phyloP scores from a whole-genome alignment of 2,888 invertebrate genomes.

The Sipha maydis region DNA sequence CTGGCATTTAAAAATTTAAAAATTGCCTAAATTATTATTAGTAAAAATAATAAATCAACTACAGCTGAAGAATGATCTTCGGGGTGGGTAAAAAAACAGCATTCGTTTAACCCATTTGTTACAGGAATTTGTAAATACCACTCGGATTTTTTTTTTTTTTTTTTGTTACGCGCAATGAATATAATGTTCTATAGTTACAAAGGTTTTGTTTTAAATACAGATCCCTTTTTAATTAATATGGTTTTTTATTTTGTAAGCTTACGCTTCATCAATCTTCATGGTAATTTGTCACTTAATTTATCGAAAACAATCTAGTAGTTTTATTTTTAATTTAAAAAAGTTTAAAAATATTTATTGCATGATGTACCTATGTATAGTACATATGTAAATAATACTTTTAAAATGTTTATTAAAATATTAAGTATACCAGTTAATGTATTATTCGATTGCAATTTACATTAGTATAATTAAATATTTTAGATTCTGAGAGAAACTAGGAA shows the following conservation, averaged over 20 bases:
- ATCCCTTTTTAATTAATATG: slow-evolving; percentile 36
- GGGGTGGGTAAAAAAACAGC: not conserved
- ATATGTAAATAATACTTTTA: not conserved
- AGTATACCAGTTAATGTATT: not conserved
- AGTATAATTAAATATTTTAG: too few species aligned
- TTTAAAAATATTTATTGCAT: slow-evolving; percentile 19
- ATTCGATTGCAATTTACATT: too few species aligned
- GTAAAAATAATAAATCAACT: not conserved
- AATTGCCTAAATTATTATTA: not conserved
- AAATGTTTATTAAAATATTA: not conserved
- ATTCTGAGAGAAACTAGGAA: too few species aligned
- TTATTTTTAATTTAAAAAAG: slow-evolving; percentile 8
- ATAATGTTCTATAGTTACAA: not conserved
- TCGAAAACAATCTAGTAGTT: slow-evolving; percentile 12
- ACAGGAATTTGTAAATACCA: not conserved
- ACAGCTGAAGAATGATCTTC: not conserved
- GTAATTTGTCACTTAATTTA: slow-evolving; percentile 27
- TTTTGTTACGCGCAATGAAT: not conserved
- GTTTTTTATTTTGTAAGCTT: not conserved
- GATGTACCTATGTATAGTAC: too few species aligned
- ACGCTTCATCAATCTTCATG: slow-evolving; percentile 29
- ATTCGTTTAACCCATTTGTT: not conserved
- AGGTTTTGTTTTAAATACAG: slow-evolving; percentile 19
- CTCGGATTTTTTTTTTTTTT: slow-evolving; percentile 22
- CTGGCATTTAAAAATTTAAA: not conserved